These are phyloP conservation scores for Chironomus riparius DNA, from an alignment of 2,888 invertebrate genomes.

Conservation along the genomic window DNA sequence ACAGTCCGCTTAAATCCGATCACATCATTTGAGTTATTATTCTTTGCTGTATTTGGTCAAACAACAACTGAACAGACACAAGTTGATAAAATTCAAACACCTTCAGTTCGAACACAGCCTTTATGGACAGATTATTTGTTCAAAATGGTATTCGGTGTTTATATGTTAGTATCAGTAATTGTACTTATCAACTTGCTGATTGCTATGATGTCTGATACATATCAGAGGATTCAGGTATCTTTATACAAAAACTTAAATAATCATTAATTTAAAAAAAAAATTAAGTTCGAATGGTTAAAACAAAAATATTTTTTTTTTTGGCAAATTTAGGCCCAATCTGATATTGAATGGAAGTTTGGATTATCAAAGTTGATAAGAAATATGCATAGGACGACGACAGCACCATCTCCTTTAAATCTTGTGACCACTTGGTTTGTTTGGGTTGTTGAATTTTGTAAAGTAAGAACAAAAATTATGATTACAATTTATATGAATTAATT, in stretches of 20 bases:
- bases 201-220: conserved; percentile 99
- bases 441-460: conserved; percentile 70
- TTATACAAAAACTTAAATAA: conserved; percentile 26
- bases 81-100: conserved; percentile 47
- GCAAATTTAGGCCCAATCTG: conserved; percentile 81
- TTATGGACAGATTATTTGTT: conserved; percentile 78
- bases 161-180: conserved; percentile 98
- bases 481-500: conserved; percentile 18
- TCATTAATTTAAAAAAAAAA: neutral
- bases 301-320: too few species aligned
- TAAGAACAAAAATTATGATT: conserved; percentile 34
- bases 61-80: conserved; percentile 74
- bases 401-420: conserved; percentile 95
- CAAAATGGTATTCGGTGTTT: conserved; percentile 83
- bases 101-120: conserved; percentile 49
- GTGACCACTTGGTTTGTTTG: conserved; percentile 90
- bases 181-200: conserved; percentile 98
- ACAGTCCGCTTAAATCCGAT: conserved; percentile 86
- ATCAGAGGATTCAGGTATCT: conserved; percentile 93
- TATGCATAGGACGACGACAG: conserved; percentile 96
- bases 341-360: conserved; percentile 99
- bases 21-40: conserved; percentile 92
- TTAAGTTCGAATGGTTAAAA: neutral
- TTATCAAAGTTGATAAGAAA: conserved; percentile 95
- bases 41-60: conserved; percentile 97